phyloP scores from a whole-genome alignment of 2,113 vertebrate species.

The Clarias gariepinus region DNA sequence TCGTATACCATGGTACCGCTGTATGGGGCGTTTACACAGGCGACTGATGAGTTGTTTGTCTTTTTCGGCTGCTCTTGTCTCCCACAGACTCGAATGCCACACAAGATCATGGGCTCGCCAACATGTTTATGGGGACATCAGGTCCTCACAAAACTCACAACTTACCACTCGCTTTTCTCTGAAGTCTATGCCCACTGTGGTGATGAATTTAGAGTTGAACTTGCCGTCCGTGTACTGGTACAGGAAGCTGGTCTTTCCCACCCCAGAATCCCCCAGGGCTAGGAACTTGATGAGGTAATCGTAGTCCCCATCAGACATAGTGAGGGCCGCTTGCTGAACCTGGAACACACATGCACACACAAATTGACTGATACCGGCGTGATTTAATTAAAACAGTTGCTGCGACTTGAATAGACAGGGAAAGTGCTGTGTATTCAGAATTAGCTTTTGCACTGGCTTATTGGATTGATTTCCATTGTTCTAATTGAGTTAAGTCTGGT shows the following conservation, averaged over 20 bases:
- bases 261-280: constrained; percentile 94
- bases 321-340: constrained; percentile 75
- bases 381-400: background rate
- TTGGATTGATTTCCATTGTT: background rate
- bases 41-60: no score
- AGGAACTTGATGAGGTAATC: constrained; percentile 99
- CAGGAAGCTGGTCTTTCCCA: constrained; percentile 96
- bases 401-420: background rate
- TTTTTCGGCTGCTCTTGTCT: no score
- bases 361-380: background rate
- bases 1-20: no score
- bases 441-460: background rate
- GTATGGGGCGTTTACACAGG: no score
- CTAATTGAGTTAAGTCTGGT: background rate
- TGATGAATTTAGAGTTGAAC: constrained; percentile 98
- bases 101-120: no score
- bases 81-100: no score
- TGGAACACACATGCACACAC: constrained; percentile 40
- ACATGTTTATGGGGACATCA: background rate
- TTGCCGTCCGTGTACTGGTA: constrained; percentile 97
- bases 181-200: constrained; percentile 97
- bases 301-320: constrained; percentile 98
- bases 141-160: constrained; percentile 39
- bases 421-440: background rate
- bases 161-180: constrained; percentile 97